A percentile compares a stretch with the other conserved stretches of the same genome.
Conservation (phyloP, 2,888 invertebrate species). For the Pocota personata region DNA sequence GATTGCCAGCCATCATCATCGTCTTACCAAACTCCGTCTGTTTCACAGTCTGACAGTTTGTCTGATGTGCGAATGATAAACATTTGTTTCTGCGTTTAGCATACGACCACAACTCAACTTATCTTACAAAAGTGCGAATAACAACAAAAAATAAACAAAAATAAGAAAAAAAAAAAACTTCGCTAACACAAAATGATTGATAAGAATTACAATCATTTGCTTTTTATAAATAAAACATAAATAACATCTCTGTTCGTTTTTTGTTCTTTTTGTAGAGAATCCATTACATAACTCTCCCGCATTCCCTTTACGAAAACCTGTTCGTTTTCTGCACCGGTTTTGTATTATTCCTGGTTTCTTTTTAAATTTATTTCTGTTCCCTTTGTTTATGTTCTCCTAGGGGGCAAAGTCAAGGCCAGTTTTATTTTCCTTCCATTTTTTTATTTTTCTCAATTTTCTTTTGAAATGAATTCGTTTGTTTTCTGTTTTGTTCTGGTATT, state of each 20-base stretch:
- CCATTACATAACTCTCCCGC: conserved; percentile 21
- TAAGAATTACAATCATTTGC: neutral
- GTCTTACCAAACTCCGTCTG: neutral
- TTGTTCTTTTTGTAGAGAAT: neutral
- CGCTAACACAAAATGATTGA: neutral
- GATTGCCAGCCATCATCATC: neutral
- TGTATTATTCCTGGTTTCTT: neutral
- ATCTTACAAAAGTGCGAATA: neutral
- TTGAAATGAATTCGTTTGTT: neutral
- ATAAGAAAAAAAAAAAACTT: neutral
- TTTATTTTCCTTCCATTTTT: neutral
- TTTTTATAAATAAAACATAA: neutral
- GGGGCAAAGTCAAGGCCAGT: conserved; percentile 52
- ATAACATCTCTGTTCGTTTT: conserved; percentile 26
- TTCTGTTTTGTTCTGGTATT: conserved; percentile 14
- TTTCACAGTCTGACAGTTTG: conserved; percentile 25
- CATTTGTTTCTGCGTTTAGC: conserved; percentile 1
- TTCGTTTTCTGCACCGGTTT: neutral
- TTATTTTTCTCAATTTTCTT: neutral
- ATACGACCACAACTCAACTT: neutral
- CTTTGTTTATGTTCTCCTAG: conserved; percentile 10
- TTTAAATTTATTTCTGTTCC: neutral
- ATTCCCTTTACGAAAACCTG: conserved; percentile 13
- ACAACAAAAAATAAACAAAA: neutral
- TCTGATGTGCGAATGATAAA: conserved; percentile 15